Percentiles rank a stretch among this genome's conserved stretches.
Evolutionary conservation across 2,888 invertebrate species (phyloP).

Genomic region (Bombylius major): DNA sequence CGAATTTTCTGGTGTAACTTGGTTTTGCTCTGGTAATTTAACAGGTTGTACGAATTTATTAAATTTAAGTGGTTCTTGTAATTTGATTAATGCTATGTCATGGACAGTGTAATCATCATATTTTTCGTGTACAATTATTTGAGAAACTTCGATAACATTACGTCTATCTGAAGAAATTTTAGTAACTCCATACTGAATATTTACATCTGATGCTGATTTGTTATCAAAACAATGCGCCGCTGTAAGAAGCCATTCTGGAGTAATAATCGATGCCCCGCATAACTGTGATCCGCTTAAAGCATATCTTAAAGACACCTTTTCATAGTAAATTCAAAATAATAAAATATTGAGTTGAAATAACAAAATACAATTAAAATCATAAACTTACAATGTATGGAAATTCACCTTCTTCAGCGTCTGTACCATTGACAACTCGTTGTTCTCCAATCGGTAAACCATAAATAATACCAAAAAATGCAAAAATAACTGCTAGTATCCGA

Average conservation of each 20-base stretch:
- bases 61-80: conserved; percentile 18
- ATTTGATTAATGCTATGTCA: conserved; percentile 28
- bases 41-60: conserved; percentile 21
- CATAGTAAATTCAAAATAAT: conserved; percentile 4
- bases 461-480: too few species aligned
- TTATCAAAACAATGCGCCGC: too few species aligned
- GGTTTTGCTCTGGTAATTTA: conserved; percentile 22
- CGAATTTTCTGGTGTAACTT: conserved; percentile 18
- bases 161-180: conserved; percentile 17
- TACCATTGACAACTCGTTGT: conserved; percentile 29
- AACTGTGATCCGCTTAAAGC: conserved; percentile 20
- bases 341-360: background rate
- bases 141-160: conserved; percentile 22
- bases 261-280: conserved; percentile 25
- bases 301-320: conserved; percentile 14
- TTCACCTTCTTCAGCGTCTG: conserved; percentile 19
- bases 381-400: conserved; percentile 28
- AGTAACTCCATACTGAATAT: conserved; percentile 24
- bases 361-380: too few species aligned
- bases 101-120: conserved; percentile 23
- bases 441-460: background rate
- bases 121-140: conserved; percentile 24
- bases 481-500: too few species aligned
- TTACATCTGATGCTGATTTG: too few species aligned
- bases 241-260: too few species aligned